Percentiles rank a stretch among this genome's conserved stretches.
Conservation (phyloP, 2,888 invertebrate genomes). For the Bombyx huttoni region DNA sequence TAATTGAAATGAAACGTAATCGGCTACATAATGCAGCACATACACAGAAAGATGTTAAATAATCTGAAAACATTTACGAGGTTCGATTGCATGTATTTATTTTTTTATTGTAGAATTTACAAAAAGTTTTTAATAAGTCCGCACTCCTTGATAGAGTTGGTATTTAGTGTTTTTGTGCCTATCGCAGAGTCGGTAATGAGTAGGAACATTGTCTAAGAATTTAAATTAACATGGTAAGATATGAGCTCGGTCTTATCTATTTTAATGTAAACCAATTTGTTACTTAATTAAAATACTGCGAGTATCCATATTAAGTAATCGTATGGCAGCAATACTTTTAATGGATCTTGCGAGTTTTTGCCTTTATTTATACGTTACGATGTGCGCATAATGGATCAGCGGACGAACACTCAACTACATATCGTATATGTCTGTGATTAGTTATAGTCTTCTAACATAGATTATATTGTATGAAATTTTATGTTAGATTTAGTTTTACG, state of each 20-base stretch:
- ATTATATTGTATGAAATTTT: background rate
- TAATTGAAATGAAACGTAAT: too few species aligned
- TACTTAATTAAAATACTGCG: background rate
- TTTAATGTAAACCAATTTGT: background rate
- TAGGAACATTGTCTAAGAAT: too few species aligned
- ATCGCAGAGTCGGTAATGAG: too few species aligned
- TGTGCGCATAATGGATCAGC: slow-evolving; percentile 66
- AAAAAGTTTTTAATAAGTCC: too few species aligned
- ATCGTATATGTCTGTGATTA: slow-evolving; percentile 25
- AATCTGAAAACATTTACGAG: too few species aligned
- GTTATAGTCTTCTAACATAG: slow-evolving; percentile 2
- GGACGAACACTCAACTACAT: slow-evolving; percentile 50
- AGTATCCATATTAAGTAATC: slow-evolving; percentile 34
- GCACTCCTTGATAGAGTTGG: too few species aligned
- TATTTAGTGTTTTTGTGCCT: too few species aligned
- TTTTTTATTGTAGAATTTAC: too few species aligned
- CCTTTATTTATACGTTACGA: slow-evolving; percentile 68
- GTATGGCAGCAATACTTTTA: slow-evolving; percentile 60
- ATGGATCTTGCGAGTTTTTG: slow-evolving; percentile 69
- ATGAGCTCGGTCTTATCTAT: background rate
- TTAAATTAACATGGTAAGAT: too few species aligned
- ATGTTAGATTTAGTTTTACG: background rate
- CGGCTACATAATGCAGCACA: too few species aligned
- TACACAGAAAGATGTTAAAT: too few species aligned
- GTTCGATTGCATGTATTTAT: too few species aligned